Percentiles rank a stretch among this genome's conserved stretches.
phyloP scores from a whole-genome alignment of 2,888 invertebrate species.

The Trachelus troglodyta region DNA sequence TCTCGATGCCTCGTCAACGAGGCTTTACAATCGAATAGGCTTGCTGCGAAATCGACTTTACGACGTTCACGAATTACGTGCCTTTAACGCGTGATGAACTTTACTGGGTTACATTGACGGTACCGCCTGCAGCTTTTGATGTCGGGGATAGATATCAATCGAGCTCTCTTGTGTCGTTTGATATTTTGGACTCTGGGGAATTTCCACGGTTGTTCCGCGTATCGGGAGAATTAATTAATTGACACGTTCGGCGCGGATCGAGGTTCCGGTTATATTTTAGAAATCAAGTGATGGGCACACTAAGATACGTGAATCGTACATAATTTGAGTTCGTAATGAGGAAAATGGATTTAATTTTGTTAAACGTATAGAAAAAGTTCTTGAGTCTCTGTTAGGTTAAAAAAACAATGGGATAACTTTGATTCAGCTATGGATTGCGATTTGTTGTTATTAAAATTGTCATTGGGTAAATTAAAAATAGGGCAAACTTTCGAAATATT shows the following conservation, averaged over 20 bases:
- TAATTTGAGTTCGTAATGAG: too few relatives aligned
- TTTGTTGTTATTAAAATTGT: neutral
- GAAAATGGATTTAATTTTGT: neutral
- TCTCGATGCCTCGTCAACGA: neutral
- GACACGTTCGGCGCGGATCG: neutral
- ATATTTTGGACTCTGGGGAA: neutral
- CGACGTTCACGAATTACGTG: neutral
- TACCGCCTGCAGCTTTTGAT: neutral
- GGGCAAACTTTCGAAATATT: neutral
- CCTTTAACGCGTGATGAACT: neutral
- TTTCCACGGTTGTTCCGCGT: neutral
- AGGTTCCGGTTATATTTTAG: neutral
- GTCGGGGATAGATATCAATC: neutral
- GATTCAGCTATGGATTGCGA: neutral
- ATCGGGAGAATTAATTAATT: neutral
- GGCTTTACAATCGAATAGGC: neutral
- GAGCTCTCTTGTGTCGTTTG: neutral
- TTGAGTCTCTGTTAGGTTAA: too few relatives aligned
- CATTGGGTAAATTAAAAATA: neutral
- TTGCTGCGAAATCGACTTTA: neutral
- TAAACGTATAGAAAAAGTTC: too few relatives aligned
- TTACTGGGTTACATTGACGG: neutral
- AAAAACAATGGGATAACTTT: too few relatives aligned
- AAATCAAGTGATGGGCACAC: neutral
- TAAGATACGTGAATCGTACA: neutral